These are phyloP conservation scores for Pachymerium ferrugineum DNA, from an alignment of 2,888 invertebrate species.

Conservation along the genomic window DNA sequence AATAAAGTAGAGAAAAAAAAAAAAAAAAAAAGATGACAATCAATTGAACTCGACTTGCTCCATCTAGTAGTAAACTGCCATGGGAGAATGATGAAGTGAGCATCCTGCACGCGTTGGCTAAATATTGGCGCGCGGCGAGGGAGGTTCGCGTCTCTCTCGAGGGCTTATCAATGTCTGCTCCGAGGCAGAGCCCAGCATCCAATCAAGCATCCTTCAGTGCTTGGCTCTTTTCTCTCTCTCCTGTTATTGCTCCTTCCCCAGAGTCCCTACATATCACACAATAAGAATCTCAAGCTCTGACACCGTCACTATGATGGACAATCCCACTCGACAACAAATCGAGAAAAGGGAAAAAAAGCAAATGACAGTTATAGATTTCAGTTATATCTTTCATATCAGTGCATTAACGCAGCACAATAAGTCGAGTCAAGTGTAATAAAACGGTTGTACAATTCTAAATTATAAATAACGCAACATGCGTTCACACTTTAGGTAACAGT, in stretches of 20 bases:
- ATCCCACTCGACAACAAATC: conserved; percentile 20
- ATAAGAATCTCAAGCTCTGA: conserved; percentile 20
- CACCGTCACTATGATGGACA: conserved; percentile 17
- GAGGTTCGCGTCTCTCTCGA: conserved; percentile 28
- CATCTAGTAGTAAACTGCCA: conserved; percentile 10
- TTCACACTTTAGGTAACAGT: no score
- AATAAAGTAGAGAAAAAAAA: background rate
- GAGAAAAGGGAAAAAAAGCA: conserved; percentile 12
- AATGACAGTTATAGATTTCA: conserved; percentile 15
- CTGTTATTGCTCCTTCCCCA: conserved; percentile 25
- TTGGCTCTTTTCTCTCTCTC: conserved; percentile 18
- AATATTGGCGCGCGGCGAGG: conserved; percentile 28
- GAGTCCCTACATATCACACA: conserved; percentile 8
- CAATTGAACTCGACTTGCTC: conserved; percentile 7
- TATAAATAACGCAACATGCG: no score
- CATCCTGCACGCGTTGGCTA: conserved; percentile 23
- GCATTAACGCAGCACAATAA: no score
- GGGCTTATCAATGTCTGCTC: conserved; percentile 29
- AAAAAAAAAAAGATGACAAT: conserved; percentile 11
- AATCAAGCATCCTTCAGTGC: conserved; percentile 28
- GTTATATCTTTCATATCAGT: background rate
- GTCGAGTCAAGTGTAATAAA: no score
- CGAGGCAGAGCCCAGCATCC: conserved; percentile 21
- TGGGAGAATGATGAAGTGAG: conserved; percentile 28
- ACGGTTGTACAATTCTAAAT: no score